phyloP scores from a whole-genome alignment of 2,888 invertebrate species.

The Apamea anceps region DNA sequence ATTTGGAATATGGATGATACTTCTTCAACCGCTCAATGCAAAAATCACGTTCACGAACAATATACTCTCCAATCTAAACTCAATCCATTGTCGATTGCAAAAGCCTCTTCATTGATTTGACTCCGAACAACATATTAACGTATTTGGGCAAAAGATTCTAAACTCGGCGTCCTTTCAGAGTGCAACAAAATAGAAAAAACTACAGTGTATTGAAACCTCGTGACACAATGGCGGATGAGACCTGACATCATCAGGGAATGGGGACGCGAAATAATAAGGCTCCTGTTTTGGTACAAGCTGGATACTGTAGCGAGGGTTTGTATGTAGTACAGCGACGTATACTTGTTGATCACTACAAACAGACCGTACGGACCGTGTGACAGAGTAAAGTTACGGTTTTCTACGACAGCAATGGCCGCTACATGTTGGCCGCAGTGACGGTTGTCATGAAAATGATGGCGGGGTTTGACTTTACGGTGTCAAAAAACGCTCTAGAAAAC shows the following conservation, averaged over 20 bases:
- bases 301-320: constrained; percentile 55
- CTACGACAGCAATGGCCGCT: too few relatives aligned
- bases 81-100: background rate
- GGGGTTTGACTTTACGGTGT: too few relatives aligned
- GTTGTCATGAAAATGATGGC: too few relatives aligned
- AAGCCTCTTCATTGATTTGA: constrained; percentile 1
- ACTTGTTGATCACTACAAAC: constrained; percentile 21
- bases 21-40: background rate
- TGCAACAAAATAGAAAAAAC: constrained; percentile 73
- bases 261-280: constrained; percentile 90
- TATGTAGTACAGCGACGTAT: background rate
- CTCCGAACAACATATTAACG: constrained; percentile 22
- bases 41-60: background rate
- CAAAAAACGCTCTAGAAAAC: too few relatives aligned
- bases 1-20: too few relatives aligned
- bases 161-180: constrained; percentile 71
- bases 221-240: constrained; percentile 88
- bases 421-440: too few relatives aligned
- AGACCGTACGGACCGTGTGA: background rate
- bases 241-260: constrained; percentile 90
- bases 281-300: constrained; percentile 68
- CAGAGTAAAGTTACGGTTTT: too few relatives aligned
- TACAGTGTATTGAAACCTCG: constrained; percentile 87
- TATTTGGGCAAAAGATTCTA: constrained; percentile 48
- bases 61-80: background rate